Evolutionary conservation across 2,797 vertebrate species (phyloP).

Genomic region (Todus mexicanus): DNA sequence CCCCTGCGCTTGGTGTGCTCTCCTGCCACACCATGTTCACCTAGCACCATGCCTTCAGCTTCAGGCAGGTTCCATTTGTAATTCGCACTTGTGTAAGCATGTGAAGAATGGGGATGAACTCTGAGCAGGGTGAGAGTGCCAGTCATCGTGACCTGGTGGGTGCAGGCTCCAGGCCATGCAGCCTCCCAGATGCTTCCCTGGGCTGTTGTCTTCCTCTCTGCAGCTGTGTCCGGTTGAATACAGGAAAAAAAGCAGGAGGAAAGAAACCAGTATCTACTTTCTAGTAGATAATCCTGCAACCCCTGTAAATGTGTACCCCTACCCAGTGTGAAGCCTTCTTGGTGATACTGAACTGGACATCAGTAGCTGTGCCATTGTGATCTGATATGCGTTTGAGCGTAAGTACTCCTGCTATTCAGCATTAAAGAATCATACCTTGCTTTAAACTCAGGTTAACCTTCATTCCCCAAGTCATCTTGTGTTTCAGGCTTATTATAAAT

Average conservation of each 20-base stretch:
- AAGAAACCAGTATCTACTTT: background rate
- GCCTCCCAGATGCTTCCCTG: background rate
- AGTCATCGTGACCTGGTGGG: fast-evolving
- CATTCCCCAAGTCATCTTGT: background rate
- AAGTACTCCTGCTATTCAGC: background rate
- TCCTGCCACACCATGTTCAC: fast-evolving
- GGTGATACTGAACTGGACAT: background rate
- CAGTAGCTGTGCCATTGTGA: background rate
- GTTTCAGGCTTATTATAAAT: background rate
- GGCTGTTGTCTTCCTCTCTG: background rate
- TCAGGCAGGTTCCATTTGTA: background rate
- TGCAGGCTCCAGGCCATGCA: background rate
- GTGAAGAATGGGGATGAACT: background rate
- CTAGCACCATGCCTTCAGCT: background rate
- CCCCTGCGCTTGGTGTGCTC: fast-evolving
- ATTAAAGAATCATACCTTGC: background rate
- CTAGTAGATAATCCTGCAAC: fast-evolving
- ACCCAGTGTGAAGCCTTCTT: background rate
- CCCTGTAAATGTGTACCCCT: background rate
- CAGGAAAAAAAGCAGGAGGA: background rate
- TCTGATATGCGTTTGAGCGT: background rate
- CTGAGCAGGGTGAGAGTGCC: background rate
- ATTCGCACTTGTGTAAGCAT: fast-evolving
- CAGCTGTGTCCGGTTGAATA: background rate
- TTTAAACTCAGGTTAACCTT: background rate